Conservation (phyloP, 2,797 vertebrate genomes). For the Pseudomugil gertrudae region DNA sequence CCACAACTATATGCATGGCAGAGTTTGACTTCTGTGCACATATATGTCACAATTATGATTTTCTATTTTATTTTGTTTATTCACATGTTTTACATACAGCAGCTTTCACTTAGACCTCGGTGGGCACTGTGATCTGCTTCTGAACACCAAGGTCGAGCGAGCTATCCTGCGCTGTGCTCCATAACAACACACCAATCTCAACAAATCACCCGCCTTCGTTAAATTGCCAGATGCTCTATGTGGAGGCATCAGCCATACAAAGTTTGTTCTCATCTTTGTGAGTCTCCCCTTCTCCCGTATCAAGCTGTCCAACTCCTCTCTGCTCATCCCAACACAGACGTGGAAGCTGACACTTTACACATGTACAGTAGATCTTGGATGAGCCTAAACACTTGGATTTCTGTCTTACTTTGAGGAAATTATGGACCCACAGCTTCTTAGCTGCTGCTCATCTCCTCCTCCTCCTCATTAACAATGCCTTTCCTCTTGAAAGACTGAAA, state of each 20-base stretch:
- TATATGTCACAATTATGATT: not conserved
- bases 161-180: not conserved
- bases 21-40: slow-evolving; percentile 32
- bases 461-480: not conserved
- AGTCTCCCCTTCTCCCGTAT: too few species aligned
- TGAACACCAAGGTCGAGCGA: not conserved
- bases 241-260: not conserved
- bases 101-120: not conserved
- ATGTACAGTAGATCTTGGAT: not conserved
- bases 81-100: not conserved
- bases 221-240: not conserved
- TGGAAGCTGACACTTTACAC: not conserved
- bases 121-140: not conserved
- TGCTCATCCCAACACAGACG: not conserved
- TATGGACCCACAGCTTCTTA: not conserved
- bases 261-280: too few species aligned
- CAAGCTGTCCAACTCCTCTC: too few species aligned
- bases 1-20: slow-evolving; percentile 15
- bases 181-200: not conserved
- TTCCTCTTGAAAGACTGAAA: not conserved
- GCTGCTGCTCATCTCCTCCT: not conserved
- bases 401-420: not conserved
- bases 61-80: not conserved
- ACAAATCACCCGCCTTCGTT: not conserved
- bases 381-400: not conserved